Base-by-base conservation (phyloP, 92 coral and sea anemone species). In the Epizoanthus scotinus region DNA sequence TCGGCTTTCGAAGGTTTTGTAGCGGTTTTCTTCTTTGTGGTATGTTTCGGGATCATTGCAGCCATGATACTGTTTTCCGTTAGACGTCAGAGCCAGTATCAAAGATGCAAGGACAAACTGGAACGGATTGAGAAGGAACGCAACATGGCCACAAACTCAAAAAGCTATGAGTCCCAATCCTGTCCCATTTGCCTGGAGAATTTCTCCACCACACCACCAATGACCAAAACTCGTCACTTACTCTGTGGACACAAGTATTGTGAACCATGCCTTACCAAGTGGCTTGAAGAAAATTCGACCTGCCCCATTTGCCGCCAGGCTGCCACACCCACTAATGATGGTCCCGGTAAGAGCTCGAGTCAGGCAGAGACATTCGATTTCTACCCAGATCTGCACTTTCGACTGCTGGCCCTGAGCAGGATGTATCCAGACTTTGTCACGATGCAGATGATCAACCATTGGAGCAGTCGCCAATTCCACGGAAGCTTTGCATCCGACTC, bases 161-260 rank as follows among this genome's bases (percentile, higher is more conserved):
- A 81, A 42, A 55, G 40, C 9, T 91, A 88, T 66, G 93, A 71
- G 22, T 90, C 88, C 22, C 63, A 84, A 18, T 92, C 94, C 20
- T 93, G 98, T 42, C 98, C 98, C 15, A 87, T 93, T 36, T 93
- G 98, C 79, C 92, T 93, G 62, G 98, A 93, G 62, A 89, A 86
- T 20, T 93, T 93, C 70, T 8, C 38, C 25, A n/a, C 26, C 6
- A 34, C 52, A 75, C 79, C 85, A 3, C 90, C 95, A 19, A 85
- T 85, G 63, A 81, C 83, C 44, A 83, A 70, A 63, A 83, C 88
- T 4, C 80, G 85, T 53, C 83, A 78, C 31, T 77, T 93, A 5
- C 87, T 88, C 27, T 93, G 98, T 87, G 98, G 98, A 26, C 98
- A 91, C 47, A 93, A 93, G 73, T 93, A 93, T 83, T 93, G 98